Base-by-base conservation (phyloP, 2,113 vertebrate genomes). In the Aviceda subcristata region DNA sequence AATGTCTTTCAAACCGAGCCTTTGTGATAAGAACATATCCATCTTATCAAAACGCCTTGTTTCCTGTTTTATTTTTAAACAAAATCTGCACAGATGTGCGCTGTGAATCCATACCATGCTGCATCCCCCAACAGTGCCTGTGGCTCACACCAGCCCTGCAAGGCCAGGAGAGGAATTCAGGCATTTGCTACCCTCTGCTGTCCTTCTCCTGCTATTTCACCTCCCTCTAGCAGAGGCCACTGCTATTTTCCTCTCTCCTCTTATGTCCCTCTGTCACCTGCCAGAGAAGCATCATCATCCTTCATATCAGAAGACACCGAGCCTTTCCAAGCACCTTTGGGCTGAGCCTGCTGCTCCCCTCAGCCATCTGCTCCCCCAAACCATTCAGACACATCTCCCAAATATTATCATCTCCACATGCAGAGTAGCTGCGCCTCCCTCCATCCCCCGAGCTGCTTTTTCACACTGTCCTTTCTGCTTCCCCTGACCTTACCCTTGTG, bases 111-210 rank as follows among this genome's bases (percentile, higher is more conserved):
- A 21, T 12, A 36, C 15, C 57, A 60, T 50, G 26, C 55, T 71
- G 39, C 77, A 32, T 13, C 63, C 20, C 4, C 1, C 75, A 23
- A 8, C 53, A 1, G 1, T 46, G 53, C 55, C 16, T 16, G 38
- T 0, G 6, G 23, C 57, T 64, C 41, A 27, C 43, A 4, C n/a
- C 63, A 59, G 41, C 46, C 32, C 56, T 38, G 26, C 41, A 6
- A 41, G 60, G 38, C 55, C 50, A 2, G 63, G n/a, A 55, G 43
- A 69, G 22, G 30, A 94, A 85, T n/a, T 72, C 89, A 79, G 74
- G 73, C 71, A 41, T 95, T 84, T 97, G 94, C 97, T 97, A 68
- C 96, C 97, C 94, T 97, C 97, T 97, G 57, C 94, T 97, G 97
- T 95, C 48, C 36, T 92, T 19, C 64, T 69, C 26, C 57, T 22